Evolutionary conservation across 2,113 vertebrate genomes (phyloP), one percentile per base, ranked within the genome.

Genomic region (Bos javanicus): DNA sequence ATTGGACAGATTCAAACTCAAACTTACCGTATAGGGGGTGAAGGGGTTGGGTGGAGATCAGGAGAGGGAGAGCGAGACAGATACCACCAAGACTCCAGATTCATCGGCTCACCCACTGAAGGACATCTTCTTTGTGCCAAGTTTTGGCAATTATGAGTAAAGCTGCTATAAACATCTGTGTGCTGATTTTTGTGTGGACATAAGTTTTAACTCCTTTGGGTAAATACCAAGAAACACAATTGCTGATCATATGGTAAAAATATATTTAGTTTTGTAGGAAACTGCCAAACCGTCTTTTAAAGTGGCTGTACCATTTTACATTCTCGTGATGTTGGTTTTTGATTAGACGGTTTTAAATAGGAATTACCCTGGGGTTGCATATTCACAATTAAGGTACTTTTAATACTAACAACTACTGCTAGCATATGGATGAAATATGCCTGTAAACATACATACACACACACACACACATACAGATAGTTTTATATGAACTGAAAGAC

Each of bases 271-370:
- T 81, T 50, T 48, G 26, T 71, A 92, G 54, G 94, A 82, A 67
- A 95, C 67, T 64, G 52, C 46, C 36, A 67, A 80, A 80, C 23
- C 91, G 71, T 39, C 62, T 80, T 85, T 85, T 43, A 62, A 78
- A 80, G 36, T 36, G 36, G 48, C 48, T 48, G 12, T 23, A 16
- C 50, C 48, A 81, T 81, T 86, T 39, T 57, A 26, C 71, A 67
- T 67, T 67, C 59, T 33, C 50, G 13, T 57, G 50, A 71, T 87
- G 59, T 33, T 81, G 46, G 33, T 16, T 94, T 94, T 91, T 46
- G 14, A 91, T 91, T 82, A 82, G 59, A 94, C 25, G 30, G 54
- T 59, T 54, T 39, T 54, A 36, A 56, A 83, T 43, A 64, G 4
- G 26, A 80, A 59, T 19, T 43, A 28, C 30, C 5, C 10, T 56